These are phyloP conservation scores for Rhagoletis zephyria DNA, from an alignment of 1,140 invertebrate species.

Conservation along the genomic window DNA sequence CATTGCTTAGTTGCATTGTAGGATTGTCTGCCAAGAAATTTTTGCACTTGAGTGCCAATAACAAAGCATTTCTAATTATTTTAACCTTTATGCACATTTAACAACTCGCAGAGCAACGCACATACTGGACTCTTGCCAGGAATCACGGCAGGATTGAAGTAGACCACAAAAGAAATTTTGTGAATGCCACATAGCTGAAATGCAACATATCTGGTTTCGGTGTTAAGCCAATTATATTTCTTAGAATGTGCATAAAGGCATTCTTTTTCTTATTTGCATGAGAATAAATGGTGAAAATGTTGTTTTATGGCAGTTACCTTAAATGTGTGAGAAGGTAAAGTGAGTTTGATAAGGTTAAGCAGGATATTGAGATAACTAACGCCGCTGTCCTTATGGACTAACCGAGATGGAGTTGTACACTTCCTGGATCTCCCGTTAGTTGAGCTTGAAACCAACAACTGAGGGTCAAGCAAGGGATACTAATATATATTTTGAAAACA, in stretches of 20 bases:
- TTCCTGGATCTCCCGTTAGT: no score
- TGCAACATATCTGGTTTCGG: neutral
- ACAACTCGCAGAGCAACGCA: neutral
- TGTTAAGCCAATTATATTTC: neutral
- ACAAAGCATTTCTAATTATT: slow-evolving; percentile 42
- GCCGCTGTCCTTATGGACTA: no score
- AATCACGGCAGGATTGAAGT: slow-evolving; percentile 13
- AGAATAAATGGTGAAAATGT: no score
- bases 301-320: no score
- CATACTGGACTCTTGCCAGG: neutral
- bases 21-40: slow-evolving; percentile 32
- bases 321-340: no score
- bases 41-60: slow-evolving; percentile 40
- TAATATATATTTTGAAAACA: no score
- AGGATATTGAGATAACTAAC: no score
- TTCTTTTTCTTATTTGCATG: no score
- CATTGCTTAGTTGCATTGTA: neutral
- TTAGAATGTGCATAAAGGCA: neutral
- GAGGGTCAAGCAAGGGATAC: no score
- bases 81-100: slow-evolving; percentile 29
- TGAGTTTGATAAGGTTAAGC: no score
- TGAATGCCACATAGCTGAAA: neutral
- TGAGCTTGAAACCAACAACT: no score
- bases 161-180: neutral
- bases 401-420: no score